Conservation (phyloP, 2,888 invertebrate genomes). For the Cloeon dipterum region DNA sequence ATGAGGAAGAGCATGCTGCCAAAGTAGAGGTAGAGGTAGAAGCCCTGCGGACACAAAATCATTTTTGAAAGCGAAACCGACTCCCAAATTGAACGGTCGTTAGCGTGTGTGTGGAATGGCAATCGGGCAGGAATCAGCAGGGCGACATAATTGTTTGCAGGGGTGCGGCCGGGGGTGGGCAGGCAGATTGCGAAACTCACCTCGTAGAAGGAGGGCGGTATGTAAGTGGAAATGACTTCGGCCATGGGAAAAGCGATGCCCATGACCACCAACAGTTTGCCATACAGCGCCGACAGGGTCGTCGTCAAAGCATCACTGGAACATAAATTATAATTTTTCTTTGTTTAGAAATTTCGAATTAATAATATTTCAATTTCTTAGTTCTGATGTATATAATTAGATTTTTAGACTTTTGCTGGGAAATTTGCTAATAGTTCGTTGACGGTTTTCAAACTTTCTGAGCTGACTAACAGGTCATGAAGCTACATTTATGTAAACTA, state of each 20-base stretch:
- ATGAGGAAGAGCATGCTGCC: slow-evolving; percentile 67
- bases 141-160: neutral
- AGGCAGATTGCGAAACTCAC: slow-evolving; percentile 20
- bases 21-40: slow-evolving; percentile 68
- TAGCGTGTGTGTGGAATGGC: no score
- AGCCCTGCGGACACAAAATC: slow-evolving; percentile 24
- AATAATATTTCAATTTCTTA: no score
- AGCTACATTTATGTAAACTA: no score
- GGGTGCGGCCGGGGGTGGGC: neutral
- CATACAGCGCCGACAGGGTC: slow-evolving; percentile 78
- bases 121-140: no score
- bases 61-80: neutral
- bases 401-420: no score
- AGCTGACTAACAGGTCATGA: no score
- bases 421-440: no score
- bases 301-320: slow-evolving; percentile 69
- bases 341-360: no score
- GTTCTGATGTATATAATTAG: no score
- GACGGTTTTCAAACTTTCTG: no score
- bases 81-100: neutral
- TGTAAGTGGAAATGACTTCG: slow-evolving; percentile 83
- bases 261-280: slow-evolving; percentile 81
- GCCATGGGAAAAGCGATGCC: slow-evolving; percentile 90
- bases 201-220: slow-evolving; percentile 84
- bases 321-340: slow-evolving; percentile 9